Evolutionary conservation across 2,888 invertebrate species (phyloP).

Genomic region (Craniophora ligustri): DNA sequence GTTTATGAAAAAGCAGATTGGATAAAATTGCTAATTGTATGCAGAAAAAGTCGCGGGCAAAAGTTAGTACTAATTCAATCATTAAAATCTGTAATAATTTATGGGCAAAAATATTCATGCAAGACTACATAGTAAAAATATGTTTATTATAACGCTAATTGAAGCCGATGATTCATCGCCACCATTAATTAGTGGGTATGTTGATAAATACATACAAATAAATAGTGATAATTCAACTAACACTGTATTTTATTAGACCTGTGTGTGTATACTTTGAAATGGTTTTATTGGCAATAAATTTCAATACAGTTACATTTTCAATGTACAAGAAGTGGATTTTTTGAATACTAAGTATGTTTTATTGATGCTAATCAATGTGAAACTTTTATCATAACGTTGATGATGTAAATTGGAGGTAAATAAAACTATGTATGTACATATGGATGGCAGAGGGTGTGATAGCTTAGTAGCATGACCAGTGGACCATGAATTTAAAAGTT

Average conservation of each 20-base stretch:
- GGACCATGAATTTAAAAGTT: too few relatives aligned
- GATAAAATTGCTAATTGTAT: too few relatives aligned
- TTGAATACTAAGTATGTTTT: neutral
- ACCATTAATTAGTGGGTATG: neutral
- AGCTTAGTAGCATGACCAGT: too few relatives aligned
- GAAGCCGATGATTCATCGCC: neutral
- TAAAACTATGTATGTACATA: too few relatives aligned
- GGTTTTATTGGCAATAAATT: neutral
- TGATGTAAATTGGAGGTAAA: too few relatives aligned
- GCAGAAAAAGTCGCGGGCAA: too few relatives aligned
- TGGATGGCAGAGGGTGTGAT: too few relatives aligned
- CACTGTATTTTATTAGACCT: neutral
- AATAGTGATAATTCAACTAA: neutral
- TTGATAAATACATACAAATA: neutral
- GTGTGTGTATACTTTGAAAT: too few relatives aligned
- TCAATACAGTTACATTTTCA: neutral
- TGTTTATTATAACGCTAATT: neutral
- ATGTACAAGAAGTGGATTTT: neutral
- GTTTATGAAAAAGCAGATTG: too few relatives aligned
- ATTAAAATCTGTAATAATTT: neutral
- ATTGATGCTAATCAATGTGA: too few relatives aligned
- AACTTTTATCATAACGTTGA: too few relatives aligned
- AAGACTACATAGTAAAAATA: neutral
- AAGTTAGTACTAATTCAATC: too few relatives aligned
- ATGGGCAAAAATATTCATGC: neutral